Conservation (phyloP, 2,888 invertebrate species). For the Drosophila acutilabella region DNA sequence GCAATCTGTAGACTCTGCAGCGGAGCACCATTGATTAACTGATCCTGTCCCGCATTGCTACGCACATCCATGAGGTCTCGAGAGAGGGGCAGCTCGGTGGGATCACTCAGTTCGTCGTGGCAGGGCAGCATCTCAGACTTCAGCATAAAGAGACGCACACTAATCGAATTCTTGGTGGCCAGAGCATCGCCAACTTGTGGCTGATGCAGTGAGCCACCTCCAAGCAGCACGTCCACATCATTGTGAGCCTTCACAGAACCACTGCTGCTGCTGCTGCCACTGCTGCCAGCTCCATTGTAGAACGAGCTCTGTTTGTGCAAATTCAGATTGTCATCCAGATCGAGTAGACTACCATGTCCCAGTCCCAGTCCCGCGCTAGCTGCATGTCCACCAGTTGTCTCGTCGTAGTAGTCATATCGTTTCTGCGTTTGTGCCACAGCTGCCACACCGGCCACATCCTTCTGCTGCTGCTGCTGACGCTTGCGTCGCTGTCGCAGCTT, state of each 20-base stretch:
- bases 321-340: conserved; percentile 80
- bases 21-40: conserved; percentile 44
- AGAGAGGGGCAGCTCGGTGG: conserved; percentile 88
- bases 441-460: conserved; percentile 42
- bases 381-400: conserved; percentile 56
- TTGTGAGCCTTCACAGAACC: conserved; percentile 52
- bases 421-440: conserved; percentile 70
- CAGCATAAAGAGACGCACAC: conserved; percentile 86
- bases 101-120: conserved; percentile 87
- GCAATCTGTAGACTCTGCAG: conserved; percentile 23
- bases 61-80: conserved; percentile 86
- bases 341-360: conserved; percentile 50
- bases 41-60: conserved; percentile 77
- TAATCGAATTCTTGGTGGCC: conserved; percentile 67
- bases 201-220: conserved; percentile 20
- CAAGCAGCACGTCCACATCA: conserved; percentile 61
- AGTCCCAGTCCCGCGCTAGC: conserved; percentile 52
- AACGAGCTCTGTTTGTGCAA: conserved; percentile 73
- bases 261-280: conserved; percentile 8
- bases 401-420: conserved; percentile 71
- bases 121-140: conserved; percentile 87
- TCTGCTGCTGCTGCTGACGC: conserved; percentile 28
- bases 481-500: conserved; percentile 63
- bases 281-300: conserved; percentile 40
- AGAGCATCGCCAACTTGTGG: conserved; percentile 51